These are phyloP conservation scores for Microcebus jonahi DNA, from an alignment of 2,113 vertebrate species.

Conservation along the genomic window DNA sequence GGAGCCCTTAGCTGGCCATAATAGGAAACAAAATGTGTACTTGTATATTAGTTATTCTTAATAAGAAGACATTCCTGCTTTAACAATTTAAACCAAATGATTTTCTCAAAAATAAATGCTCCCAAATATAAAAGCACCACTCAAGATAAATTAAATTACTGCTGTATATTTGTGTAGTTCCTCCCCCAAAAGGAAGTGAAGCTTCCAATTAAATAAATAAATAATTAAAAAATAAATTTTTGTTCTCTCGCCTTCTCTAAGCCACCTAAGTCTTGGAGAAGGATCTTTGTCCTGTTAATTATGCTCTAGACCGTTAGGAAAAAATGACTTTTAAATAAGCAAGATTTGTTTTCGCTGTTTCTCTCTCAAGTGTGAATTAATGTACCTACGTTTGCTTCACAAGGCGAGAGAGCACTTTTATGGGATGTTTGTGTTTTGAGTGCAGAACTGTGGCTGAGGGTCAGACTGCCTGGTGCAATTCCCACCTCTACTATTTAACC, in stretches of 20 bases:
- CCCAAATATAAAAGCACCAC: conserved; percentile 29
- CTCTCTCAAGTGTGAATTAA: conserved; percentile 1
- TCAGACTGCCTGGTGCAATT: too few species aligned
- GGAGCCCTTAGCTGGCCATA: not conserved
- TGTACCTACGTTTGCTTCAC: not conserved
- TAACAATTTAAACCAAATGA: not conserved
- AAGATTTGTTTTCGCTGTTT: not conserved
- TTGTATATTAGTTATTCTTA: not conserved
- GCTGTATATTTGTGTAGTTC: not conserved
- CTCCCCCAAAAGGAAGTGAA: not conserved
- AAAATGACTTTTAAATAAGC: conserved; percentile 53
- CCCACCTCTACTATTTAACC: not conserved
- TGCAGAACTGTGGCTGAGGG: not conserved
- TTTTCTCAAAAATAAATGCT: conserved; percentile 33
- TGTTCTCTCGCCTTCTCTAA: not conserved
- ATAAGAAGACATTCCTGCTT: not conserved
- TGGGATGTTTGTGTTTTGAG: not conserved
- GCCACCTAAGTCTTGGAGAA: not conserved
- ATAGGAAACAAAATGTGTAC: not conserved
- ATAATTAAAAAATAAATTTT: not conserved
- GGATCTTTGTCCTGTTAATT: not conserved
- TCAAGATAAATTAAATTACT: conserved; percentile 29
- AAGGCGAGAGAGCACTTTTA: not conserved
- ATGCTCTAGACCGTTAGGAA: conserved; percentile 30
- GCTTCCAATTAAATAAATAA: not conserved